These are phyloP conservation scores for Seriola quinqueradiata DNA, from an alignment of 2,113 vertebrate species.

Conservation along the genomic window DNA sequence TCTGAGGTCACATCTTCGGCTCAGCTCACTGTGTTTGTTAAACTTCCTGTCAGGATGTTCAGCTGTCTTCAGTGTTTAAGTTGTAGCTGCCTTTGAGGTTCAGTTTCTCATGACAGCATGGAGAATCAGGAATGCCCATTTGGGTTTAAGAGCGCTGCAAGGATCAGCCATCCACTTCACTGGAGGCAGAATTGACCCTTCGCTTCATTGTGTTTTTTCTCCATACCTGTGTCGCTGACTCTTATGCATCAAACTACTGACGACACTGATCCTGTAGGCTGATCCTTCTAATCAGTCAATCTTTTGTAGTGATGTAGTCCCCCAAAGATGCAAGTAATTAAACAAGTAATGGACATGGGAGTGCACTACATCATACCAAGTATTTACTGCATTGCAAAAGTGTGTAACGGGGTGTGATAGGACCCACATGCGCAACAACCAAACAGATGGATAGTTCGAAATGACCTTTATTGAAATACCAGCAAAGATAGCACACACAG, in stretches of 20 bases:
- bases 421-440: too few species aligned
- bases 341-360: too few species aligned
- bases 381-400: too few species aligned
- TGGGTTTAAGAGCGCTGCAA: constrained; percentile 20
- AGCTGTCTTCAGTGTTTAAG: constrained; percentile 29
- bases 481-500: too few species aligned
- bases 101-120: constrained; percentile 27
- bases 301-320: too few species aligned
- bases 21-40: constrained; percentile 3
- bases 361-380: too few species aligned
- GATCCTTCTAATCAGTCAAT: neutral
- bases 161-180: constrained; percentile 1
- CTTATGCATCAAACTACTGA: neutral
- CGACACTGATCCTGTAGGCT: neutral
- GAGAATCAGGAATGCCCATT: constrained; percentile 66
- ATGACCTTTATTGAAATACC: too few species aligned
- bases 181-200: constrained; percentile 10
- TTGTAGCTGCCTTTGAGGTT: constrained; percentile 19
- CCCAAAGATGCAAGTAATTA: too few species aligned
- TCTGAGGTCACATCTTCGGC: neutral
- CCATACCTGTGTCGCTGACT: neutral
- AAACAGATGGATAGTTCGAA: too few species aligned
- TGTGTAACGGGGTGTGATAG: too few species aligned
- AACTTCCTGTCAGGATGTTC: constrained; percentile 23
- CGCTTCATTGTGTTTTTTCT: neutral